Conservation (phyloP, 2,888 invertebrate species). For the Drosophila melanocephala region DNA sequence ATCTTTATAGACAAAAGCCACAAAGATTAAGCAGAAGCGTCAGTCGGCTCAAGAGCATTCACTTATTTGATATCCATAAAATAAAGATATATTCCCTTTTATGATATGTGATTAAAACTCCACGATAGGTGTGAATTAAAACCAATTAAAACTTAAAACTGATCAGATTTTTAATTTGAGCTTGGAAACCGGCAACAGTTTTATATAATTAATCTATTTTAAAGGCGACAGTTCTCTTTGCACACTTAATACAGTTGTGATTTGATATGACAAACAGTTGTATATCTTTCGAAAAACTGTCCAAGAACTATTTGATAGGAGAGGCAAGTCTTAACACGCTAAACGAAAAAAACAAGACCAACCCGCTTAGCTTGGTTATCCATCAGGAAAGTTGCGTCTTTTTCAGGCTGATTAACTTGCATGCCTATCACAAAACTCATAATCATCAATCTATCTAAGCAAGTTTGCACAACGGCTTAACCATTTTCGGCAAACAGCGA, state of each 20-base stretch:
- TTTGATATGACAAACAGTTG: slow-evolving; percentile 4
- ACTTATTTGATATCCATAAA: neutral
- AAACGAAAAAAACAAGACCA: neutral
- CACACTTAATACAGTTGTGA: slow-evolving; percentile 3
- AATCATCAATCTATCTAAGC: slow-evolving; percentile 57
- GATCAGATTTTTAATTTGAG: neutral
- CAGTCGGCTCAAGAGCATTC: neutral
- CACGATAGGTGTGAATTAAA: neutral
- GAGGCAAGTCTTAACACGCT: neutral
- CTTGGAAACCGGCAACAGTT: neutral
- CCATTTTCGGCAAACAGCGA: slow-evolving; percentile 26
- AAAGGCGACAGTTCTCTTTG: neutral
- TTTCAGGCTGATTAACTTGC: slow-evolving; percentile 57
- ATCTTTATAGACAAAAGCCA: neutral
- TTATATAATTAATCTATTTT: neutral
- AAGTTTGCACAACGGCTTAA: slow-evolving; percentile 55
- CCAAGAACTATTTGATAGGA: neutral
- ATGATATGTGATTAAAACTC: neutral
- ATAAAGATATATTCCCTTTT: neutral
- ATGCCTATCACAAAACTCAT: slow-evolving; percentile 55
- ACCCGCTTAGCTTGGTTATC: slow-evolving; percentile 42
- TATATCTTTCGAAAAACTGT: neutral
- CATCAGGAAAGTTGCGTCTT: slow-evolving; percentile 45
- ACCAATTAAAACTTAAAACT: neutral
- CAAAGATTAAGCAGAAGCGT: neutral